Evolutionary conservation across 2,113 vertebrate genomes (phyloP).

Genomic region (Genyomyrus donnyi): DNA sequence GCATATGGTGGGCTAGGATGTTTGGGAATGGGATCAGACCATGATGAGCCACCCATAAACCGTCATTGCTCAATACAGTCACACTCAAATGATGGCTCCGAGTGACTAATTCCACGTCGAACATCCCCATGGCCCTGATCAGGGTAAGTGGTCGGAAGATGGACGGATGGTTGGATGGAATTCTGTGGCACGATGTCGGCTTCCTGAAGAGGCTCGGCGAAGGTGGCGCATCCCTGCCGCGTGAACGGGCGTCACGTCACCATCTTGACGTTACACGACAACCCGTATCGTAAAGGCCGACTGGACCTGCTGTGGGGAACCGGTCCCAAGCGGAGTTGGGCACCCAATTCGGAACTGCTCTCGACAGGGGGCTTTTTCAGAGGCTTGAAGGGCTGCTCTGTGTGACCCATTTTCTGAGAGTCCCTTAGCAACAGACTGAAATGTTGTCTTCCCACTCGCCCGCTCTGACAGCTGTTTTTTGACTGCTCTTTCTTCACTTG

Average conservation of each 20-base stretch:
- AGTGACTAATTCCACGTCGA: background rate
- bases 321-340: background rate
- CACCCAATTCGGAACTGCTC: slow-evolving; percentile 2
- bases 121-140: background rate
- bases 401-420: slow-evolving; percentile 2
- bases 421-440: slow-evolving; percentile 15
- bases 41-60: background rate
- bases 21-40: background rate
- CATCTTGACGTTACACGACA: background rate
- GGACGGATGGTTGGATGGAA: background rate
- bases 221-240: background rate
- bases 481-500: slow-evolving; percentile 30
- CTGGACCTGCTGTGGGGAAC: background rate
- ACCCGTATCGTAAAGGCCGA: background rate
- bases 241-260: background rate
- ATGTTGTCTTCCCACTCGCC: background rate
- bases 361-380: slow-evolving; percentile 8
- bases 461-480: slow-evolving; percentile 15
- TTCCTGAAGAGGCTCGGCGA: background rate
- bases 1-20: background rate
- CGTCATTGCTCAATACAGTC: background rate
- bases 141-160: background rate
- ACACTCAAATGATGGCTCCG: background rate
- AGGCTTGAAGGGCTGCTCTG: background rate
- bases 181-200: background rate